Evolutionary conservation across 2,113 vertebrate species (phyloP).

Genomic region (Cepphus grylle): DNA sequence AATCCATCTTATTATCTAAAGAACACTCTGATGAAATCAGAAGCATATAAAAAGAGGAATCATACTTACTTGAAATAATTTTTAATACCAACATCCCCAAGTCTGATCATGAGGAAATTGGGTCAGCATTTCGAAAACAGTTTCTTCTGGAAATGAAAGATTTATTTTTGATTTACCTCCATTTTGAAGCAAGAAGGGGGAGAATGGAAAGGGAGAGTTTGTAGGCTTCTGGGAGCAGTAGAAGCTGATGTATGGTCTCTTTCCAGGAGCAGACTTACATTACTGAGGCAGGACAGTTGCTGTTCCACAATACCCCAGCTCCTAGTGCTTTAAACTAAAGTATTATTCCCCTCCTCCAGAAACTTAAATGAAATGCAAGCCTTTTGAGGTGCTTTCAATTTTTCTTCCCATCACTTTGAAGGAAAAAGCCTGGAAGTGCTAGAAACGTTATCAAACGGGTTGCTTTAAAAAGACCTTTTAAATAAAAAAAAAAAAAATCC

Average conservation of each 20-base stretch:
- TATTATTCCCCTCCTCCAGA: neutral
- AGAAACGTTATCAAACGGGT: constrained; percentile 22
- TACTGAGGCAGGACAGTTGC: neutral
- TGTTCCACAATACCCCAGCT: neutral
- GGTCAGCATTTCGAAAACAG: neutral
- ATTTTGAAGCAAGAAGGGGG: neutral
- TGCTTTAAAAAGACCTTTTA: neutral
- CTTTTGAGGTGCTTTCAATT: neutral
- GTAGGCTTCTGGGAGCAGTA: neutral
- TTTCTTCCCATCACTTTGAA: neutral
- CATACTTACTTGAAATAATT: neutral
- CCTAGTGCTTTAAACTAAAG: neutral
- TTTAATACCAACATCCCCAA: neutral
- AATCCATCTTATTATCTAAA: constrained; percentile 33
- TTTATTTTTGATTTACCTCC: neutral
- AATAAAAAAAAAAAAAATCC: neutral
- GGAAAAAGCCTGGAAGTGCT: neutral
- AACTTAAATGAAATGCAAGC: neutral
- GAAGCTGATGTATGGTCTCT: neutral
- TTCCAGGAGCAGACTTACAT: neutral
- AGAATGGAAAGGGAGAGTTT: neutral
- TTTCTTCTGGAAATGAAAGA: neutral
- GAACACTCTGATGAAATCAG: neutral
- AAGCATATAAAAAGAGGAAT: neutral
- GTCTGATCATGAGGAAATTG: neutral